Base-by-base conservation (phyloP, 2,113 vertebrate genomes). In the Sylvia atricapilla region DNA sequence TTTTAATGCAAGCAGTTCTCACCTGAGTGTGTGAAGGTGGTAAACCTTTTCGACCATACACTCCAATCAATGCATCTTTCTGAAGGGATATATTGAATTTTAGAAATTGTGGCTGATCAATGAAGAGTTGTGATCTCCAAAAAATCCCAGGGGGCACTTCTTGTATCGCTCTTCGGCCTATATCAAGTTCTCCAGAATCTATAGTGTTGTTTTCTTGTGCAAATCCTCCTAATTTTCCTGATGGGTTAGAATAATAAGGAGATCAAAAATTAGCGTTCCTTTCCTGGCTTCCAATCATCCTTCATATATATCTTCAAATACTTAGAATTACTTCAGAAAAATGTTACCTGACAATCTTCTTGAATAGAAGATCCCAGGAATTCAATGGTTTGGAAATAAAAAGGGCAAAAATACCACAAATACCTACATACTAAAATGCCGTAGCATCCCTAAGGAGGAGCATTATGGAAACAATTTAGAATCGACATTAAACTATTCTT, bases 11-110 rank as follows among this genome's bases (percentile, higher is more conserved):
- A 92, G 69, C 15, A 60, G 9, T 21, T 90, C 96, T 97, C 96
- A 99, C 99, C 99, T 99, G 99, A 37, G 99, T 99, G 94, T 99
- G 99, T 59, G 99, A 99, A 43, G 99, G 99, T 37, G 98, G 98
- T 33, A 99, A 98, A 44, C 99, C 99, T 97, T 99, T 99, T 84
- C 99, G 98, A 76, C 99, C 99, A 33, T 99, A 99, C 5, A 99
- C 99, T 94, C 99, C 99, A 39, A 99, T 99, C 97, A 99, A 89
- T 41, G 99, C 99, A 59, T 99, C 99, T 97, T 99, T 99, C 98
- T 99, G 99, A 92, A 99, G 99, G n/a, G 99, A 99, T 97, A 99
- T 99, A 98, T 99, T 99, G 98, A 99, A 99, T 97, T 99, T 99
- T 59, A 99, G 98, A 97, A 99, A 99, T 83, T 98, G 98, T 31